Conservation (phyloP, 2,113 vertebrate genomes). For the Sebastes fasciatus region DNA sequence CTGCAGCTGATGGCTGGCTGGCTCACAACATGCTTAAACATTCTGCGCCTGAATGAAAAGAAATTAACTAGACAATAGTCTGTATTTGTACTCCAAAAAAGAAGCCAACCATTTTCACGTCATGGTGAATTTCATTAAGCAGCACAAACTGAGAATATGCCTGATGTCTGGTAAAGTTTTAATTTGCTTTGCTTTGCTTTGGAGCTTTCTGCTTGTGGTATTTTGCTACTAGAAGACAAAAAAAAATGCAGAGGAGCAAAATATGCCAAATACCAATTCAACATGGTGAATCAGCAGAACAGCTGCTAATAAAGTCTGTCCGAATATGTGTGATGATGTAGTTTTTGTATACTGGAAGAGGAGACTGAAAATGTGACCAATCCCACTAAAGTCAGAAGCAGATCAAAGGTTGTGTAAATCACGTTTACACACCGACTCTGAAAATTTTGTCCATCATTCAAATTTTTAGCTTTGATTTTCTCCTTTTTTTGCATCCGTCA, state of each 20-base stretch:
- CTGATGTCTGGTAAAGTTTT: constrained; percentile 11
- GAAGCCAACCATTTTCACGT: constrained; percentile 25
- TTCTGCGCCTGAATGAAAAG: background rate
- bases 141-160: constrained; percentile 5
- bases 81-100: constrained; percentile 15
- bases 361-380: background rate
- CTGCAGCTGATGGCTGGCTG: background rate
- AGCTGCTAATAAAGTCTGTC: background rate
- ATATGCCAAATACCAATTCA: background rate
- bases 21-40: background rate
- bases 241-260: background rate
- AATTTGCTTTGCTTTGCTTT: constrained; percentile 6
- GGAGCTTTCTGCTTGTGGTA: background rate
- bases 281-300: background rate
- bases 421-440: too few relatives aligned
- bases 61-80: constrained; percentile 14
- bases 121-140: constrained; percentile 21
- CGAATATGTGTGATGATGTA: background rate
- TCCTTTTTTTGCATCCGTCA: too few relatives aligned
- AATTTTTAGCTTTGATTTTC: too few relatives aligned
- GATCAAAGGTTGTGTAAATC: too few relatives aligned
- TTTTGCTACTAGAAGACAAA: background rate
- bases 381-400: background rate
- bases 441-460: too few relatives aligned
- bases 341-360: background rate